A percentile compares a stretch with the other conserved stretches of the same genome.
Conservation (phyloP, 2,888 invertebrate species). For the Hypena proboscidalis region DNA sequence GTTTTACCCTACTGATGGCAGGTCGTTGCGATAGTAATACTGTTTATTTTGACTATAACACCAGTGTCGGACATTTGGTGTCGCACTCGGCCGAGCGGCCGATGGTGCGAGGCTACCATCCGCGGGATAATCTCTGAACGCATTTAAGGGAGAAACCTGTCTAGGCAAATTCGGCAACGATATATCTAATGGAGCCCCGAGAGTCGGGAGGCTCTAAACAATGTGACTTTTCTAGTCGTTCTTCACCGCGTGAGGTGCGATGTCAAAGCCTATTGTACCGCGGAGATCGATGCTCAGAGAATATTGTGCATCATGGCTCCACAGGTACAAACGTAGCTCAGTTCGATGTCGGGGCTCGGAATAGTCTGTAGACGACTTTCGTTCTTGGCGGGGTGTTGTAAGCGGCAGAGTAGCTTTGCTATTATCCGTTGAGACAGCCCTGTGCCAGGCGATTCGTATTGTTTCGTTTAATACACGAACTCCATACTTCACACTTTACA, state of each 20-base stretch:
- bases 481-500: background rate
- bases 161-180: constrained; percentile 82
- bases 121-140: constrained; percentile 82
- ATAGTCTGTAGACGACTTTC: constrained; percentile 87
- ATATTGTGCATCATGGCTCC: constrained; percentile 51
- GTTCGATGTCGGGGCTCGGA: constrained; percentile 63
- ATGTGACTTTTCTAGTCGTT: constrained; percentile 66
- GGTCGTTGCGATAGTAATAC: constrained; percentile 84
- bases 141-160: constrained; percentile 75
- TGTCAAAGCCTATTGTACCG: constrained; percentile 65
- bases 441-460: constrained; percentile 51
- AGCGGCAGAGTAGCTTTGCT: constrained; percentile 57
- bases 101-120: constrained; percentile 87
- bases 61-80: constrained; percentile 86
- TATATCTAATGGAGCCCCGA: constrained; percentile 65
- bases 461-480: constrained; percentile 16
- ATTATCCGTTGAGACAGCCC: constrained; percentile 87
- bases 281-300: constrained; percentile 58
- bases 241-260: constrained; percentile 57
- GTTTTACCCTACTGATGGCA: constrained; percentile 86
- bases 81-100: constrained; percentile 85
- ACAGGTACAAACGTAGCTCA: constrained; percentile 25
- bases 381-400: constrained; percentile 81
- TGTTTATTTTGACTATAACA: constrained; percentile 84
- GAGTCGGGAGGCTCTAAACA: constrained; percentile 77